These are phyloP conservation scores for Actenoides hombroni DNA, from an alignment of 2,113 vertebrate species.

Conservation along the genomic window DNA sequence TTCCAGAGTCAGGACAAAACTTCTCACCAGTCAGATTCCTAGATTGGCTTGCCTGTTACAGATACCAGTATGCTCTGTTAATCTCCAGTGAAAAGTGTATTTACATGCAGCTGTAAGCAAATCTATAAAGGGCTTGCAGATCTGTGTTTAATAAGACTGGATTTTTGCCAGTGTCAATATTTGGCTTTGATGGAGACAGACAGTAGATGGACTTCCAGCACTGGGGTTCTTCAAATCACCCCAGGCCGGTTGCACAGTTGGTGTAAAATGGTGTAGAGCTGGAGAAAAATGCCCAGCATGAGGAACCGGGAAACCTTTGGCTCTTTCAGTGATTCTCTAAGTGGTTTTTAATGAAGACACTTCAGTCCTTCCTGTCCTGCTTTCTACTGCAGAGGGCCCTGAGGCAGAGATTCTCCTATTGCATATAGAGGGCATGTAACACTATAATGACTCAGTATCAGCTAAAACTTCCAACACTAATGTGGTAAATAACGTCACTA, in stretches of 20 bases:
- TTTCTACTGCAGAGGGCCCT: neutral
- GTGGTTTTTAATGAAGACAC: neutral
- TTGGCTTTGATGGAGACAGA: constrained; percentile 1
- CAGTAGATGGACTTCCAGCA: neutral
- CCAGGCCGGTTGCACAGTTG: neutral
- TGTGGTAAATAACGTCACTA: neutral
- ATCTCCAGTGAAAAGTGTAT: constrained; percentile 18
- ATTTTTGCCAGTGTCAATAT: constrained; percentile 35
- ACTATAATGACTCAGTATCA: neutral
- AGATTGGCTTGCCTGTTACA: neutral
- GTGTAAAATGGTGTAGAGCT: neutral
- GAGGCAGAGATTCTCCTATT: neutral
- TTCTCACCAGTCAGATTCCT: neutral
- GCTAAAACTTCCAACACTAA: neutral
- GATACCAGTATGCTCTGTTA: neutral
- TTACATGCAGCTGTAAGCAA: constrained; percentile 18
- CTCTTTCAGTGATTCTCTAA: neutral
- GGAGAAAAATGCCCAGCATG: neutral
- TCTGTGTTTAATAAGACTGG: constrained; percentile 27
- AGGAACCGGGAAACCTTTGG: neutral
- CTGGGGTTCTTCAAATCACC: neutral
- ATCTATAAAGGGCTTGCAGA: constrained; percentile 15
- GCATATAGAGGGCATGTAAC: neutral
- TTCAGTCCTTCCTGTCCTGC: neutral
- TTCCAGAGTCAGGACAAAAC: neutral